These are phyloP conservation scores for Atrichornis clamosus DNA, from an alignment of 2,113 vertebrate genomes.

Conservation along the genomic window DNA sequence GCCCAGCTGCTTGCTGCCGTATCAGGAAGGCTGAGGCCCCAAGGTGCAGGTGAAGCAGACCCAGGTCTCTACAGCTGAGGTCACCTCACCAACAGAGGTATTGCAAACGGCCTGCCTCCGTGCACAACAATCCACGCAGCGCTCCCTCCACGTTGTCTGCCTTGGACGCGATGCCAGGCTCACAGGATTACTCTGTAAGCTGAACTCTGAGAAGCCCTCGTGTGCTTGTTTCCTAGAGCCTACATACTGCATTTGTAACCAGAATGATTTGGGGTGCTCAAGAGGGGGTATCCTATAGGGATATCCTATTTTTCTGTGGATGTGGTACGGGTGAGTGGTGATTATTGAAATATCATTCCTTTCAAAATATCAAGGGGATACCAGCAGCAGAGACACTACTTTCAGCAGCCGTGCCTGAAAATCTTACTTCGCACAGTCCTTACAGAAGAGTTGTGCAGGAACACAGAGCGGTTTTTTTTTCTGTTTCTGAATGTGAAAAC, in stretches of 20 bases:
- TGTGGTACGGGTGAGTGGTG: background rate
- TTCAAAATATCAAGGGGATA: background rate
- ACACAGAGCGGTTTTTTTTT: background rate
- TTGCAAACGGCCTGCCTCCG: accelerated
- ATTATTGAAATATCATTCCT: background rate
- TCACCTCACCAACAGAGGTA: background rate
- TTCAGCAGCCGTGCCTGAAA: background rate
- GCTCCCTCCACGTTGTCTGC: background rate
- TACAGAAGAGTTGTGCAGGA: background rate
- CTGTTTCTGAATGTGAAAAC: background rate
- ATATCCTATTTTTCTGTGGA: background rate
- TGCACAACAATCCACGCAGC: background rate
- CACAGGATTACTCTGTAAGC: accelerated
- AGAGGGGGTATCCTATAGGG: background rate
- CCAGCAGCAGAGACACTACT: background rate
- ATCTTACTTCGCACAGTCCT: background rate
- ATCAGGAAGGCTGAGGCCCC: background rate
- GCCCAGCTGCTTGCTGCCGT: accelerated
- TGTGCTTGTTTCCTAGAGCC: background rate
- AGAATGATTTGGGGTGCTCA: background rate
- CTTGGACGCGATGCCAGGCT: background rate
- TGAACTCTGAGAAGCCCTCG: background rate
- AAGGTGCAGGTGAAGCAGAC: background rate
- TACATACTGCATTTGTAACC: background rate
- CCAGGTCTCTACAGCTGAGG: accelerated